Percentiles rank a stretch among this genome's conserved stretches.
Conservation (phyloP, 2,888 invertebrate species). For the Galerucella nymphaeae region DNA sequence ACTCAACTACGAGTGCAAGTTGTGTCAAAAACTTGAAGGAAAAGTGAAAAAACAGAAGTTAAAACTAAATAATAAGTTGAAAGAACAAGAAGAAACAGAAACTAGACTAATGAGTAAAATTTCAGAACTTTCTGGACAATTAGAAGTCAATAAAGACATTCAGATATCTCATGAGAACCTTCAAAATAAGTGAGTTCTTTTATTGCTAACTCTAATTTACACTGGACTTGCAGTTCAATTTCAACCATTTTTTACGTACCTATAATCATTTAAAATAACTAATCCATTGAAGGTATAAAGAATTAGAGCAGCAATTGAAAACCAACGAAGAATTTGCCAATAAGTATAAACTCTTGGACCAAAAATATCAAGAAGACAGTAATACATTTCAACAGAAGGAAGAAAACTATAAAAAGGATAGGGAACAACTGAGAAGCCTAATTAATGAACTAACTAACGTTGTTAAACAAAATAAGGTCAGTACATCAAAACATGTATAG, state of each 20-base stretch:
- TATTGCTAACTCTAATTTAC: background rate
- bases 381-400: constrained; percentile 41
- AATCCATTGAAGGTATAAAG: constrained; percentile 20
- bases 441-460: constrained; percentile 51
- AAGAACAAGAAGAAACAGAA: constrained; percentile 41
- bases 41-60: constrained; percentile 45
- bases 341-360: constrained; percentile 47
- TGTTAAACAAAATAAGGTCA: constrained; percentile 51
- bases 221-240: too few species aligned
- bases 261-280: background rate
- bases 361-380: constrained; percentile 45
- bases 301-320: constrained; percentile 39
- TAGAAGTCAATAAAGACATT: constrained; percentile 38
- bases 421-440: constrained; percentile 48
- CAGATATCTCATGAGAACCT: constrained; percentile 35
- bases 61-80: constrained; percentile 40
- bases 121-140: constrained; percentile 38
- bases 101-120: constrained; percentile 41
- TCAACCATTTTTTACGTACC: too few species aligned
- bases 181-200: constrained; percentile 30
- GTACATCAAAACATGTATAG: too few species aligned
- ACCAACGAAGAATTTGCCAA: constrained; percentile 42
- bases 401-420: constrained; percentile 43
- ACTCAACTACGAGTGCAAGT: constrained; percentile 39
- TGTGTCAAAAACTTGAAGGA: constrained; percentile 42